Conservation (phyloP, 1,140 invertebrate species). For the Drosophila leontia region DNA sequence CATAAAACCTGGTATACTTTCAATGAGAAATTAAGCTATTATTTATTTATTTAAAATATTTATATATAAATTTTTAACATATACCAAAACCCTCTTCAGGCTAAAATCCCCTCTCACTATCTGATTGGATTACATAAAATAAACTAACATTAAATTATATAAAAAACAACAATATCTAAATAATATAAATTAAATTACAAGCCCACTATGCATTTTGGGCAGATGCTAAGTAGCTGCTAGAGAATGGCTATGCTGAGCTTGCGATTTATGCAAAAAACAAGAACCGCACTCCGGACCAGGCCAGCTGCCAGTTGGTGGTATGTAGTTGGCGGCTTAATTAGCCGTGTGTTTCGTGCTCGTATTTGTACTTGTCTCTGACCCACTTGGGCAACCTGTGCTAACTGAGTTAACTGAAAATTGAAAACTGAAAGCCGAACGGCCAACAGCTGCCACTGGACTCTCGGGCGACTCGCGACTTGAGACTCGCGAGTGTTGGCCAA, state of each 20-base stretch:
- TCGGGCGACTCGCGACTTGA: constrained; percentile 3
- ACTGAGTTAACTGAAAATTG: constrained; percentile 10
- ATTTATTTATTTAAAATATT: neutral
- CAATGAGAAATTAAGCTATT: no score
- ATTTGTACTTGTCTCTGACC: constrained; percentile 44
- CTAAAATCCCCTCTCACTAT: neutral
- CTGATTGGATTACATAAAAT: neutral
- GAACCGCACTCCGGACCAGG: constrained; percentile 28
- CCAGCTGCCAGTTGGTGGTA: constrained; percentile 6
- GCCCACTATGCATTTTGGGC: neutral
- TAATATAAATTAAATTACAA: neutral
- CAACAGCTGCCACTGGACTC: neutral
- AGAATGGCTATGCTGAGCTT: constrained; percentile 7
- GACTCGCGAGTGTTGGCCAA: constrained; percentile 36
- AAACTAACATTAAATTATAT: no score
- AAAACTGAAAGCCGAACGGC: constrained; percentile 1
- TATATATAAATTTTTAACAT: no score
- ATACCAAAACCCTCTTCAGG: neutral
- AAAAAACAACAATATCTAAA: neutral
- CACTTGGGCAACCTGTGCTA: constrained; percentile 36
- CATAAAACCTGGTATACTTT: no score
- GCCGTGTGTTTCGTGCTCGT: constrained; percentile 23
- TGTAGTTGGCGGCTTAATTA: constrained; percentile 39
- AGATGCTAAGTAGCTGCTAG: constrained; percentile 4
- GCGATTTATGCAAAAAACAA: constrained; percentile 22